phyloP scores from a whole-genome alignment of 2,113 vertebrate genomes.

The Pitta sordida region DNA sequence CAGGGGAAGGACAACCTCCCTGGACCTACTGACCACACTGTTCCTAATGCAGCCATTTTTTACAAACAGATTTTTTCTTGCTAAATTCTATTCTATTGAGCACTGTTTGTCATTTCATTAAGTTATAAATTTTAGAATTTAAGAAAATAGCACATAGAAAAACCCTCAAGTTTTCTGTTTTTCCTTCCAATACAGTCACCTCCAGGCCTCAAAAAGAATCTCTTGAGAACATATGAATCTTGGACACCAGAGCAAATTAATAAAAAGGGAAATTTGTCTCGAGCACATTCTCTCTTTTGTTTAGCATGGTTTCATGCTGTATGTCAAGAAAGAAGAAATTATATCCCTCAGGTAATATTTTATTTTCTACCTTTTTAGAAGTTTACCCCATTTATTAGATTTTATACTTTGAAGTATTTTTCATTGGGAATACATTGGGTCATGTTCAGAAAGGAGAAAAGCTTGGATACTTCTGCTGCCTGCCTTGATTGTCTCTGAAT shows the following conservation, averaged over 20 bases:
- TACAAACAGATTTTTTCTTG: background rate
- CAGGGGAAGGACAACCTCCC: too few species aligned
- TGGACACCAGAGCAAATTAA: conserved; percentile 93
- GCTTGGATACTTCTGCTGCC: background rate
- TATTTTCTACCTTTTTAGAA: background rate
- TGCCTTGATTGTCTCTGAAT: background rate
- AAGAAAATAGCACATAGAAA: background rate
- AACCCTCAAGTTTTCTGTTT: background rate
- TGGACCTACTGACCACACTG: too few species aligned
- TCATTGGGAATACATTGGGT: background rate
- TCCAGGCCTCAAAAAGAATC: conserved; percentile 96
- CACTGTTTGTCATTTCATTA: background rate
- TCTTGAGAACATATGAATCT: conserved; percentile 93
- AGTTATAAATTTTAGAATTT: background rate
- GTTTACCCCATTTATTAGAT: background rate
- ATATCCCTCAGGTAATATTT: conserved; percentile 88
- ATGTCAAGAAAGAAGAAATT: conserved; percentile 97
- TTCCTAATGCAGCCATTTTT: too few species aligned
- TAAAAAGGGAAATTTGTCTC: conserved; percentile 80
- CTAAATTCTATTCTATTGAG: background rate
- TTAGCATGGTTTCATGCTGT: conserved; percentile 98
- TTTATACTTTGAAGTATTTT: background rate
- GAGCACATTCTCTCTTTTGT: conserved; percentile 91
- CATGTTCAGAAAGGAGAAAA: background rate
- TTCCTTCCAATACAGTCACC: conserved; percentile 79